A percentile compares a stretch with the other conserved stretches of the same genome.
These are phyloP conservation scores for Eupithecia subumbrata DNA, from an alignment of 2,888 invertebrate species.

Conservation along the genomic window DNA sequence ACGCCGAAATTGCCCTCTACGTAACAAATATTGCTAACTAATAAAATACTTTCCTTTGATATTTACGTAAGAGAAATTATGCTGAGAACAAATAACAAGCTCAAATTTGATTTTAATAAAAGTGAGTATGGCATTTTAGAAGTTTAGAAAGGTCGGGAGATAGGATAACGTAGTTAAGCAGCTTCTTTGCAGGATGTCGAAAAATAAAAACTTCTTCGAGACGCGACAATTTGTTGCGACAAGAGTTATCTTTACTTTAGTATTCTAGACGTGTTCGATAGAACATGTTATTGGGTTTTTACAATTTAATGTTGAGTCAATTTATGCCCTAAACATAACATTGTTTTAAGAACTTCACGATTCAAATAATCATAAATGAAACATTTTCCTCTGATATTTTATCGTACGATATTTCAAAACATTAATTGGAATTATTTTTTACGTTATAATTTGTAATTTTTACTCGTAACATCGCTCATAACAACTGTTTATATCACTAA, in stretches of 20 bases:
- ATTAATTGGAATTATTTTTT: no score
- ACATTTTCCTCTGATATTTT: no score
- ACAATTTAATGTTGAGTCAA: not conserved
- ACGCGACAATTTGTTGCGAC: not conserved
- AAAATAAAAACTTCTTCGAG: not conserved
- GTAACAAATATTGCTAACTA: not conserved
- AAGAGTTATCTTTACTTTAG: not conserved
- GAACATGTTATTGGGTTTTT: not conserved
- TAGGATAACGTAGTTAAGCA: not conserved
- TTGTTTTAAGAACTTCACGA: not conserved
- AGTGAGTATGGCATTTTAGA: not conserved
- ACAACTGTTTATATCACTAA: no score
- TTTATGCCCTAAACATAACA: not conserved
- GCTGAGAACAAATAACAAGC: not conserved
- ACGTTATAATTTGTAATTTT: no score
- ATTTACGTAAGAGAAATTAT: not conserved
- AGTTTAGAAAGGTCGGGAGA: not conserved
- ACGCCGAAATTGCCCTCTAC: not conserved
- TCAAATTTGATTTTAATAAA: not conserved
- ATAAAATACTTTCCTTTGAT: conserved; percentile 10
- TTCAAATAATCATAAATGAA: no score
- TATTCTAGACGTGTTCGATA: not conserved
- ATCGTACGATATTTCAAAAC: no score
- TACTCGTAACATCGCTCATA: no score
- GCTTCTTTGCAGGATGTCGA: not conserved